Conservation (phyloP, 2,888 invertebrate genomes). For the Brachynemurus nebulosus region DNA sequence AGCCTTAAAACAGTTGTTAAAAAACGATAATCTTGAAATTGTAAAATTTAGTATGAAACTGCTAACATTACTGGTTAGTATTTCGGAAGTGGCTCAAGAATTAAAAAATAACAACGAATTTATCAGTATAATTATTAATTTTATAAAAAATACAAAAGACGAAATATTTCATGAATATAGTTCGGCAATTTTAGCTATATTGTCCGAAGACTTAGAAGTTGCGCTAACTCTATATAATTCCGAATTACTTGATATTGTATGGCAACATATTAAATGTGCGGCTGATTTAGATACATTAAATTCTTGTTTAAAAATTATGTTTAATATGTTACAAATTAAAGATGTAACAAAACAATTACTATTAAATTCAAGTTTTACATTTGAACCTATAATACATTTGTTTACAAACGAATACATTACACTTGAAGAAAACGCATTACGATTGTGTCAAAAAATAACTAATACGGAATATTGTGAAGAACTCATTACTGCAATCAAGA, state of each 20-base stretch:
- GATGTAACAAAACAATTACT: neutral
- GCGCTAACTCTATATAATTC: no score
- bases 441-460: neutral
- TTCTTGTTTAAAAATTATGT: neutral
- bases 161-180: constrained; percentile 4
- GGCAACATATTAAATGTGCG: neutral
- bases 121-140: neutral
- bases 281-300: constrained; percentile 3
- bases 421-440: constrained; percentile 2
- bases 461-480: no score
- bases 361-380: neutral
- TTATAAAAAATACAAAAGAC: neutral
- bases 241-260: neutral
- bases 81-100: neutral
- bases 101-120: neutral
- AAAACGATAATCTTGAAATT: neutral
- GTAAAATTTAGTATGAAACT: constrained; percentile 1
- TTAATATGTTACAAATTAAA: neutral
- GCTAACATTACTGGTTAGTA: neutral
- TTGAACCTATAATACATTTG: neutral
- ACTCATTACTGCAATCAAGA: no score
- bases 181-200: neutral
- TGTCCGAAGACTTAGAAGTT: neutral
- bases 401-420: neutral
- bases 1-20: neutral